Evolutionary conservation across 2,113 vertebrate species (phyloP), one percentile per base, ranked within the genome.

Genomic region (Aptenodytes forsteri): DNA sequence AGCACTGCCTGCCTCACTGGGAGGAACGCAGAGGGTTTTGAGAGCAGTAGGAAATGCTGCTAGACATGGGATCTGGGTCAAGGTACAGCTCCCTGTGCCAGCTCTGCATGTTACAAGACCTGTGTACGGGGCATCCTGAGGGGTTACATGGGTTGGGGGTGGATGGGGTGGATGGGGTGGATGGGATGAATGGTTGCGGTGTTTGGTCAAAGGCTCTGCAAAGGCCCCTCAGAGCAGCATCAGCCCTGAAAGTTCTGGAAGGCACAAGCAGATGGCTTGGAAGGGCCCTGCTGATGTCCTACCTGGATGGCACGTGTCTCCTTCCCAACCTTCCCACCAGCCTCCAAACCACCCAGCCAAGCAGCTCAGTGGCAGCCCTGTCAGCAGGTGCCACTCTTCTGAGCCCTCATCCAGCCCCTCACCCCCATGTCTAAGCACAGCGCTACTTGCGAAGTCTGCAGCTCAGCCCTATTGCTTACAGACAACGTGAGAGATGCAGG

Each of bases 111-210:
- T 81, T 71, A 17, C 11, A 16, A 46, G 49, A 73, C 29, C 16
- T 36, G 7, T 3, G 2, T 30, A 21, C 1, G 0, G 16, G 4
- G 21, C 4, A 1, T 52, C 30, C 59, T 54, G 46, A 46, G 7
- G 19, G 17, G 3, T 36, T 69, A 19, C 11, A 4, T 23, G 9
- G 20, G 4, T 34, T 47, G 36, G 19, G 13, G 6, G 13, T 55
- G 13, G 20, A 27, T 20, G 13, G 11, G 6, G 42, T 42, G 42
- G 42, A 42, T 20, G 13, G 11, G 6, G 42, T 42, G 42, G 42
- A 42, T 20, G 13, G 11, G 1, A 3, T 40, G 19, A 86, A 56
- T 34, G 26, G 3, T 66, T 62, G 34, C 3, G 25, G 7, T 49
- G 21, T 19, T 82, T 47, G 17, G 10, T 47, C 67, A 84, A 56